Base-by-base conservation (phyloP, 1,140 invertebrate species). In the Notospermus geniculatus region DNA sequence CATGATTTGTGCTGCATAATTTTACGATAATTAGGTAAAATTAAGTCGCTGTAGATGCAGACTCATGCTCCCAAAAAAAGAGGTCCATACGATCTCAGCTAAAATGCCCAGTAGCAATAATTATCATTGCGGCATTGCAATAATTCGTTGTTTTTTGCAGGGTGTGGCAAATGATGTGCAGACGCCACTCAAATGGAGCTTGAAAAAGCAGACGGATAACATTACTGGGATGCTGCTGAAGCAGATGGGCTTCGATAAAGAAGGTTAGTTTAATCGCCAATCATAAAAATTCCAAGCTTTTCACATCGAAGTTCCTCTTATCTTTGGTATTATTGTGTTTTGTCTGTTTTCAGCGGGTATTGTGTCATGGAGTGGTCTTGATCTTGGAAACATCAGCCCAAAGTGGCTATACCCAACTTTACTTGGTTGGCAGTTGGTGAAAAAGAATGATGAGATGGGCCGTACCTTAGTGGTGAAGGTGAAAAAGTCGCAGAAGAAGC, bases 321-420 rank as follows among this genome's bases (percentile, higher is more conserved):
- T 41, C 36, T 32, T 28, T 1, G 11, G 32, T 25, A 29, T 63
- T 17, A 23, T 28, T 45, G 56, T 19, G 11, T 61, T 39, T 56
- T 28, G 13, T 54, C 27, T 15, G 2, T 60, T 27, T 60, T 67
- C 61, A 73, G 72, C 54, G 60, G 65, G 66, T 5, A 64, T 59
- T 46, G 57, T 71, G 11, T 43, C 66, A 11, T 73, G 70, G 70
- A 63, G 60, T 55, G 65, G 62, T 30, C 57, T 64, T 50, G 59
- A 58, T 17, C 56, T 73, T 2, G 56, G 65, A 41, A 62, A 68
- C 59, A 50, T 73, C 19, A 41, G 63, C 50, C 68, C 68, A 2
- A 66, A 69, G 22, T 73, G 72, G 72, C 54, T 73, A 22, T 71
- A 22, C 65, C 64, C 13, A 63, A 66, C 22, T 28, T 73, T 13